Evolutionary conservation across 2,888 invertebrate genomes (phyloP).

Genomic region (Macrosoma leucophasiata): DNA sequence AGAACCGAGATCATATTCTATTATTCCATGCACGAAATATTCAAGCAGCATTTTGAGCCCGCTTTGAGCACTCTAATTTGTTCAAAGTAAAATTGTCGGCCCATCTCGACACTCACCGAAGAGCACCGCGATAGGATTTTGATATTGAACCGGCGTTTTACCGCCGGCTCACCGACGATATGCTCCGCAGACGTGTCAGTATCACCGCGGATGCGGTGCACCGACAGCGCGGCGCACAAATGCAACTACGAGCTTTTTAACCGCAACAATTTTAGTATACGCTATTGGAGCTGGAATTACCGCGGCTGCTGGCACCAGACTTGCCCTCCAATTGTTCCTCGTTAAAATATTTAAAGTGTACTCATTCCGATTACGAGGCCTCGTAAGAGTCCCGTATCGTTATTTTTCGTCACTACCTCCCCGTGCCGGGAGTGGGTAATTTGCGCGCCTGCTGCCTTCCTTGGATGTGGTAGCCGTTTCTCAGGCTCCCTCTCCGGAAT

Average conservation of each 20-base stretch:
- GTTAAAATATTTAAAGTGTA: constrained; percentile 75
- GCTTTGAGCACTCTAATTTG: constrained; percentile 81
- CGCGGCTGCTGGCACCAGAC: constrained; percentile 82
- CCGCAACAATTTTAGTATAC: constrained; percentile 83
- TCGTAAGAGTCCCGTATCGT: constrained; percentile 76
- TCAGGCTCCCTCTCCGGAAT: constrained; percentile 83
- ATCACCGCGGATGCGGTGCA: constrained; percentile 54
- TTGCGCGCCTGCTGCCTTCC: constrained; percentile 82
- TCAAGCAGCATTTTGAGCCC: constrained; percentile 64
- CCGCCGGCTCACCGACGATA: constrained; percentile 41
- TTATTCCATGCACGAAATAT: constrained; percentile 78
- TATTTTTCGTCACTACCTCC: constrained; percentile 80
- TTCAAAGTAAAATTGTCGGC: constrained; percentile 78
- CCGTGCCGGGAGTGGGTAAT: constrained; percentile 31
- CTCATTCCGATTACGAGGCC: constrained; percentile 75
- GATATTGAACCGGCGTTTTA: constrained; percentile 37
- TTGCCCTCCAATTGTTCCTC: constrained; percentile 80
- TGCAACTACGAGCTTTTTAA: constrained; percentile 79
- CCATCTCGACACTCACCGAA: constrained; percentile 38
- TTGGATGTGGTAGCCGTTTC: constrained; percentile 82
- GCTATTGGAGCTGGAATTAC: constrained; percentile 82
- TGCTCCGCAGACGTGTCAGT: constrained; percentile 40
- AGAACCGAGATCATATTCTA: constrained; percentile 78
- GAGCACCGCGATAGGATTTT: constrained; percentile 37
- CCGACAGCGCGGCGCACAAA: constrained; percentile 63